Evolutionary conservation across 2,888 invertebrate species (phyloP).

Genomic region (Dysmachus trigonus): DNA sequence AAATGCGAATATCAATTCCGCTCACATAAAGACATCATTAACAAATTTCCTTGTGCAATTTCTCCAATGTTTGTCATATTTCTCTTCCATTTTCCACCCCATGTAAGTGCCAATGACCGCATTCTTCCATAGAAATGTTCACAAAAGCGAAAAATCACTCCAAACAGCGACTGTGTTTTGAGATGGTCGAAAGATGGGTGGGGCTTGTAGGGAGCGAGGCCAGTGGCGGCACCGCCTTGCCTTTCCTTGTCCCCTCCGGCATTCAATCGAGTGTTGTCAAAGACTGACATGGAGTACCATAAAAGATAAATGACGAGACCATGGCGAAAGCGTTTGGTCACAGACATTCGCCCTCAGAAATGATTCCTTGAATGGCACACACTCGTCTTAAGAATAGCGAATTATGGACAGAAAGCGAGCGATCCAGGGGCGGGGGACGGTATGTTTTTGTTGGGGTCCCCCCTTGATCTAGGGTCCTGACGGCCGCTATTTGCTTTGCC

Average conservation of each 20-base stretch:
- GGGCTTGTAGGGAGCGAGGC: not conserved
- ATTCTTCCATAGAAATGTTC: conserved; percentile 23
- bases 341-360: conserved; percentile 39
- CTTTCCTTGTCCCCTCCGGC: not conserved
- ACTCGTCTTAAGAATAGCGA: conserved; percentile 25
- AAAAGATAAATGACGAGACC: conserved; percentile 42
- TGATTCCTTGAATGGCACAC: conserved; percentile 13
- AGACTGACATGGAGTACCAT: conserved; percentile 39
- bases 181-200: not conserved
- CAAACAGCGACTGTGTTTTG: conserved; percentile 13
- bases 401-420: conserved; percentile 11
- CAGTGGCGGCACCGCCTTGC: not conserved
- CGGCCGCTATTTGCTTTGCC: not conserved
- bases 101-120: conserved; percentile 36
- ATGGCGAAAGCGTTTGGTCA: conserved; percentile 41
- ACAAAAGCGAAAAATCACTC: conserved; percentile 22
- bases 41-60: conserved; percentile 38
- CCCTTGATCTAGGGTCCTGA: not conserved
- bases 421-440: not conserved
- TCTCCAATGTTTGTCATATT: conserved; percentile 37
- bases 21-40: conserved; percentile 38
- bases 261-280: conserved; percentile 42
- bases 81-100: conserved; percentile 37
- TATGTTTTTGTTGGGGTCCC: not conserved
- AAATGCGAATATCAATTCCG: conserved; percentile 31